Evolutionary conservation across 2,888 invertebrate species (phyloP), one percentile per base, ranked within the genome.

Genomic region (Orchestes rusci): DNA sequence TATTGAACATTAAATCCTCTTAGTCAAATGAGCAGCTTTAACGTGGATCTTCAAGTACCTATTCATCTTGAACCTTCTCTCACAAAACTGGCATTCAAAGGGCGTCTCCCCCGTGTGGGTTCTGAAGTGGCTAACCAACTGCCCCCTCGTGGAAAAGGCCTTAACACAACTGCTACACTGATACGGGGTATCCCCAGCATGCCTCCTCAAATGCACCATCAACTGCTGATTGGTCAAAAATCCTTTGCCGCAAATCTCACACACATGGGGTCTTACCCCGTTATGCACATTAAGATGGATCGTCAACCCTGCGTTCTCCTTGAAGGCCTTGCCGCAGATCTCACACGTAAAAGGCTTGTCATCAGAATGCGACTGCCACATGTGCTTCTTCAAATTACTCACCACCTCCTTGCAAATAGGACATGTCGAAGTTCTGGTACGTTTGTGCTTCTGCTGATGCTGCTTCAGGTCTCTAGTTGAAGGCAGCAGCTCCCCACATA

Each of bases 21-120:
- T n/a, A 16, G 16, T 33, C 34, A n/a, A 8, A 12, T 36, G 36
- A n/a, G 15, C 23, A 18, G 12, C 8, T 15, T 19, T 18, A 18
- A 8, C n/a, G 18, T 47, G 47, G 3, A 20, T 23, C 2, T 10
- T 28, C 18, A 48, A 16, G 4, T 38, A 35, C 10, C 15, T 64
- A 28, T 68, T 70, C 37, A 63, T 62, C 40, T 68, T 65, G 46
- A 73, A 74, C 7, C 65, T 64, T 49, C 73, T 71, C 39, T 69
- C 71, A 50, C 74, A 75, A 28, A 70, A 65, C 46, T 71, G 69
- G 52, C 75, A 75, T 7, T 67, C 67, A 33, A 72, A 65, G 43
- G 73, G 73, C 30, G 70, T 71, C 34, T 69, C 67, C 43, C 71
- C 72, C 18, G 70, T 71, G 61, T 74, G 74, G n/a, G 70, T 75